Base-by-base conservation (phyloP, 2,113 vertebrate species). In the Plotosus lineatus region DNA sequence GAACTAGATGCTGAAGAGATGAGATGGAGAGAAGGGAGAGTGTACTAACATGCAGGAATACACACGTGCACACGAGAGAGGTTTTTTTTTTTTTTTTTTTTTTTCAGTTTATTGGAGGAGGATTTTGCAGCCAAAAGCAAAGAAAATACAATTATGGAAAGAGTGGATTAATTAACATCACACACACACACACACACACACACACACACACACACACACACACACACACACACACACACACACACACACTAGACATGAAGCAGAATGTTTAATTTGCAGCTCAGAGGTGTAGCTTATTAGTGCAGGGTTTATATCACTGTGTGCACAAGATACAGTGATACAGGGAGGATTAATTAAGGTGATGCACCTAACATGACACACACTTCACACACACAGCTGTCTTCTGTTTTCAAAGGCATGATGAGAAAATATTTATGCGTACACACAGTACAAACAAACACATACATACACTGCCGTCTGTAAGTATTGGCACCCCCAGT, bases 261-360 rank as follows among this genome's bases (percentile, higher is more conserved):
- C 36, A 26, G 21, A 44, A 65, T 48, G 77, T 46, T 78, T 79
- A 68, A 75, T 83, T 50, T 51, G 38, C 42, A 58, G 63, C 51
- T 79, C 15, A 56, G 63, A 61, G 61, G 17, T 33, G 58, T 61
- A 58, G 61, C 40, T 48, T 75, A 66, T 83, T 79, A 79, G 58
- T 26, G 28, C n/a, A 55, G 58, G 78, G 78, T 81, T 83, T 81
- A 74, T 44, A 53, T 36, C 55, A 77, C 33, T 72, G 79, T 17
- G 38, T 26, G 42, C 36, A 56, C 75, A 26, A 58, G 51, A 50
- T 60, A 36, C 46, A 50, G 44, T 28, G 26, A 19, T 36, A 80
- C 61, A 75, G 23, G 36, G 55, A 77, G 31, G 23, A 60, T 66
- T 66, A 66, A 78, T 66, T 46, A 73, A 44, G 1, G 2, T 58